A percentile compares a stretch with the other conserved stretches of the same genome.
phyloP scores from a whole-genome alignment of 23 tunicate species.

The Oikopleura albicans region DNA sequence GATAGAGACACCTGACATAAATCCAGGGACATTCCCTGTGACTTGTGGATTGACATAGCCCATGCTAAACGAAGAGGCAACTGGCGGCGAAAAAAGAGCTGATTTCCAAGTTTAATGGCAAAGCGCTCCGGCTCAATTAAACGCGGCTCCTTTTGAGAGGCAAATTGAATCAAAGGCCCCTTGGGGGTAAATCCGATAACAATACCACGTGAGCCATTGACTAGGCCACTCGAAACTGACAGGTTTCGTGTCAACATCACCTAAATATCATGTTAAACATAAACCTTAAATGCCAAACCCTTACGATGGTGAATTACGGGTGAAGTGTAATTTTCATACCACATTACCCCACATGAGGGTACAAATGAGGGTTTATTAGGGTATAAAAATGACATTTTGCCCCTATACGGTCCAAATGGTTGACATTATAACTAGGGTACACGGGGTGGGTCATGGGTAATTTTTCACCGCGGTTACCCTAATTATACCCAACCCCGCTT shows the following conservation, averaged over 20 bases:
- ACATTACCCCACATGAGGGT: not conserved
- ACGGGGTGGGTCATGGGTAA: too few relatives aligned
- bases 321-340: not conserved
- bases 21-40: constrained; percentile 76
- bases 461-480: too few relatives aligned
- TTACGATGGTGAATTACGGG: not conserved
- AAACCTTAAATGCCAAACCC: too few relatives aligned
- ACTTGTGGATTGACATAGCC: constrained; percentile 90
- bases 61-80: constrained; percentile 72
- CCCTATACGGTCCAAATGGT: too few relatives aligned
- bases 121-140: constrained; percentile 31
- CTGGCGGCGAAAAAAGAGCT: constrained; percentile 37
- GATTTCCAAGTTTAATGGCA: constrained; percentile 36
- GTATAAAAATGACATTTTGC: too few relatives aligned
- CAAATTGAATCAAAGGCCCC: constrained; percentile 39
- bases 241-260: constrained; percentile 78
- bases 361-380: too few relatives aligned
- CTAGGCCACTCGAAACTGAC: constrained; percentile 40
- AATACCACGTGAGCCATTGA: constrained; percentile 84
- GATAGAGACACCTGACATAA: constrained; percentile 69
- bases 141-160: constrained; percentile 22
- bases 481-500: too few relatives aligned
- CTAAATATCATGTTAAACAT: not conserved
- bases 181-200: constrained; percentile 33
- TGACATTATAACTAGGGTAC: too few relatives aligned